Conservation (phyloP, 2,797 vertebrate genomes). For the Champsocephalus gunnari region DNA sequence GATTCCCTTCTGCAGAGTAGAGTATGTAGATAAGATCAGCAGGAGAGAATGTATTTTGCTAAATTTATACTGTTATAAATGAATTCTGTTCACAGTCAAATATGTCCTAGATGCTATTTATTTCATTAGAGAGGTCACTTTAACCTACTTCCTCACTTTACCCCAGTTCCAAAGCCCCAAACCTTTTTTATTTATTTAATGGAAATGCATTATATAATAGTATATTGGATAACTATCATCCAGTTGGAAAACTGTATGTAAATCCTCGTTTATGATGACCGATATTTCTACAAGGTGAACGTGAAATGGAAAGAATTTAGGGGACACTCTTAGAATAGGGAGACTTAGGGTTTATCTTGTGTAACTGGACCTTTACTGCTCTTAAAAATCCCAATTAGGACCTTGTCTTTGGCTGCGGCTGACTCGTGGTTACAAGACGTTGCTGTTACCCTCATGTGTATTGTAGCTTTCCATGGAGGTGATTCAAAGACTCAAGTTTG, state of each 20-base stretch:
- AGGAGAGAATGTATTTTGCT: slow-evolving; percentile 87
- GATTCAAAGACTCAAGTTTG: slow-evolving; percentile 55
- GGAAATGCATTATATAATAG: slow-evolving; percentile 70
- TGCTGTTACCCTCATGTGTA: slow-evolving; percentile 66
- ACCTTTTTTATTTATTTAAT: slow-evolving; percentile 74
- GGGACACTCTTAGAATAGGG: slow-evolving; percentile 46
- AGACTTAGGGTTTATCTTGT: slow-evolving; percentile 49
- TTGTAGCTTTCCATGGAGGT: slow-evolving; percentile 73
- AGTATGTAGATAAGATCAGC: slow-evolving; percentile 86
- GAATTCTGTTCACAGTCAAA: slow-evolving; percentile 75
- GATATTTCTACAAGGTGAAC: slow-evolving; percentile 73
- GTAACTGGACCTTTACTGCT: slow-evolving; percentile 60
- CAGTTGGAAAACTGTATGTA: slow-evolving; percentile 66
- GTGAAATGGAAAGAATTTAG: slow-evolving; percentile 61
- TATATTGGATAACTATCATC: slow-evolving; percentile 69
- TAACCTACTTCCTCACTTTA: slow-evolving; percentile 66
- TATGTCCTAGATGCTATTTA: slow-evolving; percentile 79
- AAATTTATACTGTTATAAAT: slow-evolving; percentile 86
- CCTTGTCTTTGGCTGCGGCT: slow-evolving; percentile 38
- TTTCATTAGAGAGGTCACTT: slow-evolving; percentile 77
- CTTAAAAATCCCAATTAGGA: slow-evolving; percentile 58
- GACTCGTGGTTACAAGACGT: slow-evolving; percentile 47
- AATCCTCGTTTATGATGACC: slow-evolving; percentile 67
- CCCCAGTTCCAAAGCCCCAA: slow-evolving; percentile 56
- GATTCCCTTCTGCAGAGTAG: slow-evolving; percentile 84